Percentiles rank a stretch among this genome's conserved stretches.
Evolutionary conservation across 2,888 invertebrate genomes (phyloP).

Genomic region (Criorhina ranunculi): DNA sequence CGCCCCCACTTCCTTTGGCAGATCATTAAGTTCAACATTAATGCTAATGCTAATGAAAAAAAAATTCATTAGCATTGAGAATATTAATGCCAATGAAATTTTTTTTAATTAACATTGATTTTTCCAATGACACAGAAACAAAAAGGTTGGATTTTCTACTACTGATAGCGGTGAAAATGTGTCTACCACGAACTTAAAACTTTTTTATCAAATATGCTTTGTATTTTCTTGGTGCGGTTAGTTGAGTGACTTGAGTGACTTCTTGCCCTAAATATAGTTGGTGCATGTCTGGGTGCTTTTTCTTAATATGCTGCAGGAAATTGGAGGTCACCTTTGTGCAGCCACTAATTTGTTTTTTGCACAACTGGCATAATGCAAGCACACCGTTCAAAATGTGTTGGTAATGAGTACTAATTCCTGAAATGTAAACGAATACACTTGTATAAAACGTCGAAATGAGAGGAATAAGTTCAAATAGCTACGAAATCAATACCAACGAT

Average conservation of each 20-base stretch:
- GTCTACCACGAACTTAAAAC: neutral
- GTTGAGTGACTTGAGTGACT: neutral
- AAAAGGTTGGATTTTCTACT: constrained; percentile 7
- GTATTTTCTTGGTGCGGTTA: neutral
- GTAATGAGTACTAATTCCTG: neutral
- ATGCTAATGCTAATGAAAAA: too few relatives aligned
- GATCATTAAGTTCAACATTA: too few relatives aligned
- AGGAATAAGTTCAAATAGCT: too few relatives aligned
- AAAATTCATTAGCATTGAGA: too few relatives aligned
- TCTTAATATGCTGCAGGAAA: constrained; percentile 5
- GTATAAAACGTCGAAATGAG: neutral
- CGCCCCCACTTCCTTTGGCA: too few relatives aligned
- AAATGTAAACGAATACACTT: neutral
- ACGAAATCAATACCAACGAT: too few relatives aligned
- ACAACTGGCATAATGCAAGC: neutral
- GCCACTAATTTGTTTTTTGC: constrained; percentile 8
- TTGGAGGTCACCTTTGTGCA: constrained; percentile 8
- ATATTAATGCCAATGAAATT: too few relatives aligned
- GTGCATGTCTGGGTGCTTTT: constrained; percentile 6
- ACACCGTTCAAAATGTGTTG: constrained; percentile 1
- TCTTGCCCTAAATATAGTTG: neutral
- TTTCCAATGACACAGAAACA: too few relatives aligned
- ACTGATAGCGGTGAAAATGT: neutral
- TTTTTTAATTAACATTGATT: too few relatives aligned
- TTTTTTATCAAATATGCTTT: constrained; percentile 10